Evolutionary conservation across 2,888 invertebrate species (phyloP).

Genomic region (Operophtera brumata): DNA sequence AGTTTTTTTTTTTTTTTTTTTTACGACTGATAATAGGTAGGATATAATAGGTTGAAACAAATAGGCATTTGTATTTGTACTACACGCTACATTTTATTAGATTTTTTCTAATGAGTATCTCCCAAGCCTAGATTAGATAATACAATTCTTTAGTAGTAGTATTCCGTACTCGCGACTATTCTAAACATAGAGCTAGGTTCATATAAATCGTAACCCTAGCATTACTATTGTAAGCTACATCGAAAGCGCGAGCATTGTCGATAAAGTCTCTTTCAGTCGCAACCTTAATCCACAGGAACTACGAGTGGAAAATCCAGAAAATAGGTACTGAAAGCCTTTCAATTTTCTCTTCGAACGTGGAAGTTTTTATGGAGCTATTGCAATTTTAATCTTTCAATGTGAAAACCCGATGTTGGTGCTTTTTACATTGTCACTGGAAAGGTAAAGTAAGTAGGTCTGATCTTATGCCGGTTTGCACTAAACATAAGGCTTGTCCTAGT

Average conservation of each 20-base stretch:
- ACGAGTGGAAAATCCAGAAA: slow-evolving; percentile 2
- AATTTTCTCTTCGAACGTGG: not conserved
- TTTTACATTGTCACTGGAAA: no score
- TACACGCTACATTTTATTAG: no score
- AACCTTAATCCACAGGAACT: slow-evolving; percentile 9
- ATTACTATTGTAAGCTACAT: slow-evolving; percentile 7
- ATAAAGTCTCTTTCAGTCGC: slow-evolving; percentile 12
- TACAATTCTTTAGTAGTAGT: not conserved
- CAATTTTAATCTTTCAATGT: no score
- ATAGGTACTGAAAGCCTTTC: slow-evolving; percentile 1
- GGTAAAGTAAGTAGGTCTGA: not conserved
- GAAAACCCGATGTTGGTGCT: no score
- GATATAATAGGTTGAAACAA: no score
- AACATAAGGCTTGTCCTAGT: no score
- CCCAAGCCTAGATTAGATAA: not conserved
- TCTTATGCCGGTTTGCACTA: no score
- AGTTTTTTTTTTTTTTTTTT: no score
- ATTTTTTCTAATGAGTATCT: no score
- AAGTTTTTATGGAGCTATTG: not conserved
- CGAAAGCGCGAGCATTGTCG: slow-evolving; percentile 9
- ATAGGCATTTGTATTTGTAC: no score
- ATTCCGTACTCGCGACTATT: not conserved
- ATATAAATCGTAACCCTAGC: slow-evolving; percentile 2
- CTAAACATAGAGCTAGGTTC: slow-evolving; percentile 3
- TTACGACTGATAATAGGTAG: no score